Conservation (phyloP, 2,888 invertebrate genomes). For the Synergus umbraculus region DNA sequence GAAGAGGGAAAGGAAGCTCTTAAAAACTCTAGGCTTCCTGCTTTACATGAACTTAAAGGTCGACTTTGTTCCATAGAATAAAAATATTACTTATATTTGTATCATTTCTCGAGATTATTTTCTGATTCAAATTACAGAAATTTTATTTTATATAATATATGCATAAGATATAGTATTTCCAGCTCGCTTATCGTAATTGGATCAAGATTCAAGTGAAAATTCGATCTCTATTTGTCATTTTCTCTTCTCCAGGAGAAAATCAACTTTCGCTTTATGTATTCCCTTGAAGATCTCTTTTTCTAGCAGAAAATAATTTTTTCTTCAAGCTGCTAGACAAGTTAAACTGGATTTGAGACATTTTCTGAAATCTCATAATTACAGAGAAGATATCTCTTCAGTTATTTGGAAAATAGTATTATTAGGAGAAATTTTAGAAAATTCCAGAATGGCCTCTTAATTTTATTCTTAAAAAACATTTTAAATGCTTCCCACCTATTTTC, state of each 20-base stretch:
- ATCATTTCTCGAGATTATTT: not conserved
- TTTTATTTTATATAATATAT: not conserved
- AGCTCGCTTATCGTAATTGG: not conserved
- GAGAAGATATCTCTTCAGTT: not conserved
- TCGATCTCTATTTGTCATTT: conserved; percentile 21
- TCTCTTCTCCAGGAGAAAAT: conserved; percentile 23
- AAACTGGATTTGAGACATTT: not conserved
- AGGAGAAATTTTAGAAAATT: not conserved
- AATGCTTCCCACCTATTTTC: too few species aligned
- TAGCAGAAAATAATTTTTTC: not conserved
- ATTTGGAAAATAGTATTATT: not conserved
- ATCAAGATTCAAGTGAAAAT: conserved; percentile 6
- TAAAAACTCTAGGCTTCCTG: conserved; percentile 8
- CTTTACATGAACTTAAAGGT: conserved; percentile 6
- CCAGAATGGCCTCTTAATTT: too few species aligned
- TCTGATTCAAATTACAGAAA: not conserved
- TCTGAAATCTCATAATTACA: not conserved
- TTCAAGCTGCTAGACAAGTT: not conserved
- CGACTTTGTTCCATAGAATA: not conserved
- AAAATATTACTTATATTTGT: not conserved
- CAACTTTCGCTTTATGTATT: conserved; percentile 18
- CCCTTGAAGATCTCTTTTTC: not conserved
- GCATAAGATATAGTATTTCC: not conserved
- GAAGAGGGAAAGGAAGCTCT: conserved; percentile 12
- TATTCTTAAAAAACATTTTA: too few species aligned